Evolutionary conservation across 2,888 invertebrate genomes (phyloP), one percentile per base, ranked within the genome.

Genomic region (Cephus pulcher): DNA sequence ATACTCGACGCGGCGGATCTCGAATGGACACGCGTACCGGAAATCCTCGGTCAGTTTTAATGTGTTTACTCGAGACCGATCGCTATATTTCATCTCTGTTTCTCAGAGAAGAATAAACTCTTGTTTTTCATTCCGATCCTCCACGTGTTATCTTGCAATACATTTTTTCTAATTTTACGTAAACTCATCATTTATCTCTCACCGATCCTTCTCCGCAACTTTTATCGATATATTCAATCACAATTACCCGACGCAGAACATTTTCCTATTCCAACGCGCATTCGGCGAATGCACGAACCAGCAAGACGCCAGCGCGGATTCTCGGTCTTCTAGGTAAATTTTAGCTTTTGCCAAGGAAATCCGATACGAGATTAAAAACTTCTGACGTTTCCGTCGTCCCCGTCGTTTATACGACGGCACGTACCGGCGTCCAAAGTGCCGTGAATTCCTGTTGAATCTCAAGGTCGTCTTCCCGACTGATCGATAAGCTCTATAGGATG

Each of bases 381-480:
- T 56, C 23, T 9, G 56, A 56, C 9, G 23, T 23, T 56, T 56
- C 56, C 56, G 56, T 23, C 56, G 1, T 56, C 23, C 15, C 23
- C 56, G 56, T 23, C 56, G 9, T 2, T 9, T 1, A 9, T 23
- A 9, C 23, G 23, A 23, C 1, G 56, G 0, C 23, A 56, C 56
- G 23, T 56, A 56, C 56, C 15, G 23, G 9, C 56, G 9, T 56
- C 23, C 56, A 56, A 56, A 56, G 56, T 40, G 1, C 6, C 6
- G 15, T 56, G 56, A 56, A 56, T 56, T 56, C 56, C 56, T 56
- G 76, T 34, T 34, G 74, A 74, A 74, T 74, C 74, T 74, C 74
- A 37, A 74, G 34, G 30, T 35, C 73, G 73, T 34, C 73, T 73
- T 56, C 40, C 73, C 73, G 40, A 34, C 73, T 33, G n/a, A 68